Conservation (phyloP, 2,797 vertebrate genomes). For the Octomys mimax region DNA sequence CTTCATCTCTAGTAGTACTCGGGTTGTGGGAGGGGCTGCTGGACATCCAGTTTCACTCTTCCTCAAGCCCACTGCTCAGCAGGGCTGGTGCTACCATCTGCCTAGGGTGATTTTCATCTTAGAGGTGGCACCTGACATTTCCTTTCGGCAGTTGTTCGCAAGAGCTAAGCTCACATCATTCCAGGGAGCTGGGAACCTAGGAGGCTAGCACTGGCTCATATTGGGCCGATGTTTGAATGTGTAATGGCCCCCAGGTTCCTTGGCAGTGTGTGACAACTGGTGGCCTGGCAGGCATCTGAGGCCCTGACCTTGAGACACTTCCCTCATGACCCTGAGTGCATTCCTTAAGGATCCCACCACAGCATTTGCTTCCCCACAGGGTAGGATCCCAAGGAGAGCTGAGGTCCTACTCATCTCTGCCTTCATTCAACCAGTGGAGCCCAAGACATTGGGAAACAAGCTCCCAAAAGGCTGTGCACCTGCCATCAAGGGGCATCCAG, state of each 20-base stretch:
- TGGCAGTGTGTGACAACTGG: neutral
- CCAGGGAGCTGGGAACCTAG: neutral
- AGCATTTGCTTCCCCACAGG: neutral
- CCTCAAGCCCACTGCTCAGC: slow-evolving; percentile 12
- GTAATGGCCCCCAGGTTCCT: no score
- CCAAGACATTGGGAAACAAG: neutral
- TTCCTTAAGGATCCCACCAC: neutral
- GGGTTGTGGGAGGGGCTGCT: neutral
- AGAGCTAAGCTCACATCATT: neutral
- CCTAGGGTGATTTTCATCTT: neutral
- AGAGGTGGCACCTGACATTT: neutral
- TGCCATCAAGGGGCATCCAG: neutral
- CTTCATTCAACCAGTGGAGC: neutral
- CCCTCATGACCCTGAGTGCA: neutral
- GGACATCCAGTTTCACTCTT: slow-evolving; percentile 14
- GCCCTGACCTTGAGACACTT: neutral
- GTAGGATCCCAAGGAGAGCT: neutral
- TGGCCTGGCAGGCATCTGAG: neutral
- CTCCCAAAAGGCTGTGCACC: neutral
- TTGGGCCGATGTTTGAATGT: neutral
- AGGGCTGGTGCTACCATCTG: slow-evolving; percentile 9
- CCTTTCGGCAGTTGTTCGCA: neutral
- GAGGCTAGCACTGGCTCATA: neutral
- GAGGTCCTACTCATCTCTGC: neutral
- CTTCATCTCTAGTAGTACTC: neutral